phyloP scores from a whole-genome alignment of 2,888 invertebrate species.

The Melangyna quadrimaculata region DNA sequence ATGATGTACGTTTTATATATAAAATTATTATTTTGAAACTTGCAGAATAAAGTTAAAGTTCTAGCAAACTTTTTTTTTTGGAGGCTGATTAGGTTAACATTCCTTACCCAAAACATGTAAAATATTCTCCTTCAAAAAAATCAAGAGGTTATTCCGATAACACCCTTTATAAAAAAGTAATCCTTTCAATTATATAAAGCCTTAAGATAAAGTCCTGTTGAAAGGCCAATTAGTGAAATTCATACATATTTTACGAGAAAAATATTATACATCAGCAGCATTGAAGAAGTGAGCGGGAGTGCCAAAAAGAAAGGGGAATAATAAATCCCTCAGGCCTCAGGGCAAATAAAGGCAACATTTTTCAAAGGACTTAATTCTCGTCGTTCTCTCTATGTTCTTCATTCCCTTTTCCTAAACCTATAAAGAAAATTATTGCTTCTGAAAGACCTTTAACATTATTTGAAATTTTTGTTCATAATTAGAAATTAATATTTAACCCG shows the following conservation, averaged over 20 bases:
- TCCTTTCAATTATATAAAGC: slow-evolving; percentile 24
- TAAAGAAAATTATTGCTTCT: not conserved
- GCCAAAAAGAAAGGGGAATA: not conserved
- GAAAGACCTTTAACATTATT: not conserved
- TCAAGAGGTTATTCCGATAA: not conserved
- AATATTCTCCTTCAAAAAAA: not conserved
- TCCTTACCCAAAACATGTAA: not conserved
- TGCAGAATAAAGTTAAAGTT: too few species aligned
- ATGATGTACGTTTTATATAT: too few species aligned
- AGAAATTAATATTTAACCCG: slow-evolving; percentile 61
- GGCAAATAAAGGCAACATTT: not conserved
- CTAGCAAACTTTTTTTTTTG: too few species aligned
- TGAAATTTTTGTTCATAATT: slow-evolving; percentile 50
- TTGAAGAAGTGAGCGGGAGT: not conserved
- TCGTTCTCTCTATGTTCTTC: too few species aligned
- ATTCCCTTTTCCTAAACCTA: not conserved
- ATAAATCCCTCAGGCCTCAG: not conserved
- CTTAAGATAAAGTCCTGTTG: slow-evolving; percentile 11
- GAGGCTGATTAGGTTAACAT: too few species aligned
- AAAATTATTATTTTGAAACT: too few species aligned
- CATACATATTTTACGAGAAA: slow-evolving; percentile 51
- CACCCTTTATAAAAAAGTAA: slow-evolving; percentile 18
- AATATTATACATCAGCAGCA: not conserved
- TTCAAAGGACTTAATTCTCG: not conserved
- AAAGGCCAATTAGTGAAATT: slow-evolving; percentile 64